Evolutionary conservation across 2,888 invertebrate species (phyloP).

Genomic region (Mesorhabditis spiculigera): DNA sequence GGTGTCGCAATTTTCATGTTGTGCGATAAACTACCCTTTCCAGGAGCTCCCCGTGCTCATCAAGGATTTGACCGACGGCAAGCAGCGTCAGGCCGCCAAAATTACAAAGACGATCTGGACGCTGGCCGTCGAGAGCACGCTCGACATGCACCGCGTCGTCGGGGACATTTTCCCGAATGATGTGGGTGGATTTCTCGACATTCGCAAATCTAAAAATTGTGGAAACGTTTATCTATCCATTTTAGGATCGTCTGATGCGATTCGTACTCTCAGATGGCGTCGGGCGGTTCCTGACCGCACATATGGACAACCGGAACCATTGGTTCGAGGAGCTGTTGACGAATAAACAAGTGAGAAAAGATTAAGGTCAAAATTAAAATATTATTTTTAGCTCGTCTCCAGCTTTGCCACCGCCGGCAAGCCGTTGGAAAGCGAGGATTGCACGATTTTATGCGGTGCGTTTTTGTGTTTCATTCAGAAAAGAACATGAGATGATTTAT

Average conservation of each 20-base stretch:
- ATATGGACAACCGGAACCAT: background rate
- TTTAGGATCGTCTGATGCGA: background rate
- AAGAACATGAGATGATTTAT: too few species aligned
- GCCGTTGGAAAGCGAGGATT: background rate
- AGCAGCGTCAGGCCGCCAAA: constrained; percentile 65
- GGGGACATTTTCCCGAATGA: constrained; percentile 83
- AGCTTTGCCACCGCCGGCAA: background rate
- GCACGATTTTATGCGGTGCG: background rate
- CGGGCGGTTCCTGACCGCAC: background rate
- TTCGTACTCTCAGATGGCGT: background rate
- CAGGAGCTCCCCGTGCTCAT: background rate
- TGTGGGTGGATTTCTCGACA: background rate
- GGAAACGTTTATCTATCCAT: background rate
- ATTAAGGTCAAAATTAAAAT: background rate
- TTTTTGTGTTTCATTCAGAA: background rate
- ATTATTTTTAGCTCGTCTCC: background rate
- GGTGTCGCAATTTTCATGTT: too few species aligned
- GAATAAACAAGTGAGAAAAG: background rate
- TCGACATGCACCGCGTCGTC: constrained; percentile 92
- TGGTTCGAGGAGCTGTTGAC: background rate
- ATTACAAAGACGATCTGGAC: constrained; percentile 93
- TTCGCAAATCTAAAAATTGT: background rate
- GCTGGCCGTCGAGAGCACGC: constrained; percentile 85
- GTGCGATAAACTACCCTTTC: background rate
- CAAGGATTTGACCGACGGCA: background rate